Base-by-base conservation (phyloP, 2,113 vertebrate genomes). In the Chloropsis hardwickii region DNA sequence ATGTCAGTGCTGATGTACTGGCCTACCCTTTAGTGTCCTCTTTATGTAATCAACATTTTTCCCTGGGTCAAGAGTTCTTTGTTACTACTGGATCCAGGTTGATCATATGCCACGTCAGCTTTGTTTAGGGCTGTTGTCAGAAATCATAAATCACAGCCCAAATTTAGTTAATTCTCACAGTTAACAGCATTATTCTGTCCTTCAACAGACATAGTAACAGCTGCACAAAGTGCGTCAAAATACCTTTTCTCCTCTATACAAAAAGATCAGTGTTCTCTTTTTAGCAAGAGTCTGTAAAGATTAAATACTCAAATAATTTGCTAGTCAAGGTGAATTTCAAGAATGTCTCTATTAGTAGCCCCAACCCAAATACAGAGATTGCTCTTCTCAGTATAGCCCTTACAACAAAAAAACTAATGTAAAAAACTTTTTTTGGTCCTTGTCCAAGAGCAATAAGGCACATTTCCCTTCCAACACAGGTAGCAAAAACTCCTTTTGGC, bases 111-210 rank as follows among this genome's bases (percentile, higher is more conserved):
- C 50, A 47, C 12, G 11, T 58, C 73, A 92, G 53, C 28, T 94
- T 90, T 89, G 80, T 87, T 94, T 88, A 92, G 50, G 17, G 45
- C n/a, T 13, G 3, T 57, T 94, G 86, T 87, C 70, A 84, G 56
- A 92, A 87, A 54, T 84, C 62, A 90, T 91, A 88, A 92, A 76
- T 94, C 87, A 94, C 37, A 84, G 33, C 20, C 53, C 35, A 95
- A 84, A 96, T 90, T 47, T 81, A 83, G 78, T 86, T 94, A 94
- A 85, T 86, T 91, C 57, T 82, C 45, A 24, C 33, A 70, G 25
- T 56, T 79, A 92, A 67, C 42, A 81, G 27, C 24, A 78, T 77
- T 91, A 94, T 89, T 42, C 67, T 25, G 14, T 86, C 67, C 44
- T 84, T 66, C n/a, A 47, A 1, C 66, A 81, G 64, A 56, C 13